Evolutionary conservation across 2,113 vertebrate species (phyloP), one percentile per base, ranked within the genome.

Genomic region (Catagonus wagneri): DNA sequence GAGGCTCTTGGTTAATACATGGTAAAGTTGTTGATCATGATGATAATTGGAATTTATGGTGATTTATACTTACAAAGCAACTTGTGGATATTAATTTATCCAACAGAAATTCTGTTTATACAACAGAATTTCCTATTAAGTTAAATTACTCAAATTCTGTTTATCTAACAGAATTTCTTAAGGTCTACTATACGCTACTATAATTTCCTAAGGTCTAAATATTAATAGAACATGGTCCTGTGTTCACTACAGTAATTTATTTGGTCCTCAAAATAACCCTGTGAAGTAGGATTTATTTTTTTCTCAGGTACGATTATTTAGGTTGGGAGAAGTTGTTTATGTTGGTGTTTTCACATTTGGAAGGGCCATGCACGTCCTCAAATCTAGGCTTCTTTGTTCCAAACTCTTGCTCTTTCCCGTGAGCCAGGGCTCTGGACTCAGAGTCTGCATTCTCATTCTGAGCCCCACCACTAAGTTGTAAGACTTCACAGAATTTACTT

Each of bases 121-220:
- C 36, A 86, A 60, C 39, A 90, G 20, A 92, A 80, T 90, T 90
- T 94, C 61, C 69, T 90, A 61, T 69, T 78, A 93, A 83, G 63
- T 63, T 76, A 78, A 76, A 76, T 76, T 94, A 39, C 29, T 94
- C 65, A 58, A 79, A 39, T 80, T 85, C 44, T 90, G 32, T 85
- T 94, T 52, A 63, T 83, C n/a, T 7, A 83, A 68, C 1, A 76
- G n/a, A 78, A 83, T 84, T 93, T 97, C 27, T 22, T 69, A 58
- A 83, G 7, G 29, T 76, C 52, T 90, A 29, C 36, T 76, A 39
- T 87, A 25, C 29, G 39, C 12, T 22, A 44, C 44, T 44, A 44
- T 44, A 44, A 44, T 44, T 44, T 44, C 8, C 44, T 44, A 44
- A 44, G 25, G 72, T 89, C 89, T 85, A 93, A 75, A 22, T 89